Evolutionary conservation across 2,797 vertebrate genomes (phyloP).

Genomic region (Sebastes baramenuke): DNA sequence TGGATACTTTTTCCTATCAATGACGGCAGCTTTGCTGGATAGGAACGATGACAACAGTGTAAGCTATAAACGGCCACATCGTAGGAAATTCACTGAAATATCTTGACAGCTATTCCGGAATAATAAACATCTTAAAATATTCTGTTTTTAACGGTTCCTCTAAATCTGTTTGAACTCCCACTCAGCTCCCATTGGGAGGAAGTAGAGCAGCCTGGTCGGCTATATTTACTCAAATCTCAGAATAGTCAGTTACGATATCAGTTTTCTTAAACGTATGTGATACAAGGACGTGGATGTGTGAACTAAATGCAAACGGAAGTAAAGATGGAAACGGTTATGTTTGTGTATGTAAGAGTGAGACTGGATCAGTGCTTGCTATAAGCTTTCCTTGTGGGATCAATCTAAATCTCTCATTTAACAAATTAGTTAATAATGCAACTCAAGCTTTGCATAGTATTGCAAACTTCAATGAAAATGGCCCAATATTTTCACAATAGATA

Average conservation of each 20-base stretch:
- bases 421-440: not conserved
- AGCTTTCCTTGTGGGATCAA: not conserved
- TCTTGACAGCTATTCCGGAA: constrained; percentile 45
- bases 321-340: not conserved
- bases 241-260: constrained; percentile 10
- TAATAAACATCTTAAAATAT: constrained; percentile 65
- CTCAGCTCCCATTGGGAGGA: constrained; percentile 57
- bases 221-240: constrained; percentile 46
- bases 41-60: not conserved
- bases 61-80: constrained; percentile 24
- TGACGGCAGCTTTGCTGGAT: not conserved
- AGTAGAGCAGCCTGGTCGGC: constrained; percentile 32
- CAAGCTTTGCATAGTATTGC: not conserved
- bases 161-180: constrained; percentile 60
- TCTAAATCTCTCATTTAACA: not conserved
- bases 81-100: constrained; percentile 48
- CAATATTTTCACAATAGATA: not conserved
- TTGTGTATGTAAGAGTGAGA: not conserved
- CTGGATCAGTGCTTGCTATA: too few species aligned
- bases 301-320: not conserved
- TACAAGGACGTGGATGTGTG: not conserved
- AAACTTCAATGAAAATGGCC: not conserved
- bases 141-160: constrained; percentile 23
- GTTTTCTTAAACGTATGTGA: not conserved
- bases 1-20: not conserved